A percentile compares a stretch with the other conserved stretches of the same genome.
phyloP scores from a whole-genome alignment of 2,888 invertebrate genomes.

The Agriopis marginaria region DNA sequence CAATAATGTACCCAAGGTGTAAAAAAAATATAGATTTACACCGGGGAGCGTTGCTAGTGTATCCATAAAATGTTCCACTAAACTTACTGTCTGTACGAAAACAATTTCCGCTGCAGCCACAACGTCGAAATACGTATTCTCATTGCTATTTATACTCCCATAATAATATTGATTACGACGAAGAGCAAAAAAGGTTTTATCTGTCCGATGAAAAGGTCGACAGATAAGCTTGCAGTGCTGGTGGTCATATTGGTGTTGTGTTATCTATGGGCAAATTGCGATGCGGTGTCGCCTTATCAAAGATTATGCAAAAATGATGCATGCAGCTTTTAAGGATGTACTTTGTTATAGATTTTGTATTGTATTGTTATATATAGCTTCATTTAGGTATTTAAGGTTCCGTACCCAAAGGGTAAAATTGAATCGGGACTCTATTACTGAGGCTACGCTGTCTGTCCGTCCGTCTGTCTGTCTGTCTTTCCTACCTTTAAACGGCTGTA shows the following conservation, averaged over 20 bases:
- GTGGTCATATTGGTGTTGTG: constrained; percentile 19
- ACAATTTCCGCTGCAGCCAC: constrained; percentile 13
- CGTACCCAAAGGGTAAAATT: too few relatives aligned
- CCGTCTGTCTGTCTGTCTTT: too few relatives aligned
- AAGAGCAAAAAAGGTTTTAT: constrained; percentile 23
- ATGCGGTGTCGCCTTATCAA: constrained; percentile 19
- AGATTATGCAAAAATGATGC: constrained; percentile 15
- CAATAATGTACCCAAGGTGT: too few relatives aligned
- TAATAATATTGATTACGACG: constrained; percentile 22
- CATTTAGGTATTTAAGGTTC: too few relatives aligned
- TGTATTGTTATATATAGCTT: background rate
- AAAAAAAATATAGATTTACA: too few relatives aligned
- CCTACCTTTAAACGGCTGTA: too few relatives aligned
- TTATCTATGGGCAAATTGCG: constrained; percentile 21
- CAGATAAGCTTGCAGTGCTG: constrained; percentile 24
- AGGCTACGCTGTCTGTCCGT: too few relatives aligned
- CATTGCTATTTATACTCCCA: constrained; percentile 24
- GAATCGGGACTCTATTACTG: too few relatives aligned
- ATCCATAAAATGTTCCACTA: background rate
- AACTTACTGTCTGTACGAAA: constrained; percentile 7
- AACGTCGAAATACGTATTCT: constrained; percentile 14
- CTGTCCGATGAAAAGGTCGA: constrained; percentile 26
- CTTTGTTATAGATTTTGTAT: constrained; percentile 10
- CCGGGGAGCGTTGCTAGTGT: too few relatives aligned
- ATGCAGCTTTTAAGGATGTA: constrained; percentile 11